Base-by-base conservation (phyloP, 1,140 invertebrate species). In the Ostrea edulis region DNA sequence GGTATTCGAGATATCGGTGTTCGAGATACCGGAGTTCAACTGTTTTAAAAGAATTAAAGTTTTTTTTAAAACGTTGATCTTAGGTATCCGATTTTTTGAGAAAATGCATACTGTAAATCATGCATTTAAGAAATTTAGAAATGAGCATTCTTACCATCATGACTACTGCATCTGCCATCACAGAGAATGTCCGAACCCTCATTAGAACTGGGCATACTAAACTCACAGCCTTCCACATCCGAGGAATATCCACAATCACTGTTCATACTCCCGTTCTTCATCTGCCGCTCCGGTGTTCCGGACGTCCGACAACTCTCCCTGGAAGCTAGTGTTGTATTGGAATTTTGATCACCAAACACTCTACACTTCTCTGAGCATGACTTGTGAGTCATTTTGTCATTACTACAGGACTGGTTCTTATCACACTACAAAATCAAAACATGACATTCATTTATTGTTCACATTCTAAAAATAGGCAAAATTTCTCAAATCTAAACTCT, bases 161-260 rank as follows among this genome's bases (percentile, higher is more conserved):
- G 87, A 83, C 89, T 89, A 35, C 77, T 90, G 90, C 93, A 93
- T 8, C 92, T 86, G 53, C 91, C 91, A 68, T 94, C 93, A 88
- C 91, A 93, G 17, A 89, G 82, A 44, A 92, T 89, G 71, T 94
- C 93, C 44, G 94, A 94, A n/a, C 93, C 92, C 55, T 94, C 94
- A 84, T 92, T 93, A 51, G 93, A 94, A 89, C 93, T 93, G 51
- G 93, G 94, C 86, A 92, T 89, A 88, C 93, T 94, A 90, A 93
- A 94, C 22, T 94, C 93, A 89, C 93, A 95, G 54, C 93, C 93
- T 35, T 95, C 93, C n/a, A 84, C 89, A 52, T 92, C 93, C 44
- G 93, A 94, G 0, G 93, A 93, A 88, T 94, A 94, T 11, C 93
- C 94, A 84, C 89, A 91, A 88, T 94, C 94, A 90, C 92, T 93